Evolutionary conservation across 1,140 invertebrate species (phyloP).

Genomic region (Eupristina koningsbergeri): DNA sequence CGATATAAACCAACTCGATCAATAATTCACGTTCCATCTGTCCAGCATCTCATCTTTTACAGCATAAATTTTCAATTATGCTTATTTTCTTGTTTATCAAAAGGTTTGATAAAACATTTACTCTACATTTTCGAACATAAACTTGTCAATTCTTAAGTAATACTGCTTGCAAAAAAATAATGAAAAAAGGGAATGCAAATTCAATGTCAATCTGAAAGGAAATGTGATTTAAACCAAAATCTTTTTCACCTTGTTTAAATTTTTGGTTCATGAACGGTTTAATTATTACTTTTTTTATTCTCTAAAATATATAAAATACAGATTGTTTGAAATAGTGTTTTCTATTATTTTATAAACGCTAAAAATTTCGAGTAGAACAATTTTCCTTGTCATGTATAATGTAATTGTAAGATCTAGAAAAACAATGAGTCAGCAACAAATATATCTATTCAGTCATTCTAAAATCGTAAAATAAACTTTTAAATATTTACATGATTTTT

Average conservation of each 20-base stretch:
- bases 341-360: too few species aligned
- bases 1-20: slow-evolving; percentile 54
- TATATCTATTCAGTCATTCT: too few species aligned
- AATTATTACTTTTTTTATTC: too few species aligned
- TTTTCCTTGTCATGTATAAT: neutral
- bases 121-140: neutral
- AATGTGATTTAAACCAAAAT: neutral
- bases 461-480: too few species aligned
- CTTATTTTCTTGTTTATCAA: neutral
- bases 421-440: neutral
- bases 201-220: neutral
- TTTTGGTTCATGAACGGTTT: neutral
- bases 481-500: too few species aligned
- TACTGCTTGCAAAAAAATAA: neutral
- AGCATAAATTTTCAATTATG: neutral
- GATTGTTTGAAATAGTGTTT: too few species aligned
- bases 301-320: too few species aligned
- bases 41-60: slow-evolving; percentile 51
- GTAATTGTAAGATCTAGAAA: neutral
- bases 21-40: slow-evolving; percentile 63
- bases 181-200: neutral
- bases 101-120: neutral
- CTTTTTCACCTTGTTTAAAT: neutral
- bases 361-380: neutral
- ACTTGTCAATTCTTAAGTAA: neutral